phyloP scores from a whole-genome alignment of 2,797 vertebrate species.

The Salmo trutta region DNA sequence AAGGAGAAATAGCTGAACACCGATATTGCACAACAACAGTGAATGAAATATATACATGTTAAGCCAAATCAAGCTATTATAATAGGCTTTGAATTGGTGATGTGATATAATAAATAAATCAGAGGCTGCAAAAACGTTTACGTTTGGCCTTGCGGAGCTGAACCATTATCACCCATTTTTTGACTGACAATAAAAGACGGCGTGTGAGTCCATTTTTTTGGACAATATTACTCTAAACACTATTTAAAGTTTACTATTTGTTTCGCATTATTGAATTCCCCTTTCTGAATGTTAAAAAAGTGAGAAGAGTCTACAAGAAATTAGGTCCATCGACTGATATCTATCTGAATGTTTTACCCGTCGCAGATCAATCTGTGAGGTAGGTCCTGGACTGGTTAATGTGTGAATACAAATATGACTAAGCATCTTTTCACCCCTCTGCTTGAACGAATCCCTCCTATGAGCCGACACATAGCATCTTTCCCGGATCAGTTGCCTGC shows the following conservation, averaged over 20 bases:
- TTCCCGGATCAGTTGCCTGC: neutral
- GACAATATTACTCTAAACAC: neutral
- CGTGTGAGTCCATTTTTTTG: neutral
- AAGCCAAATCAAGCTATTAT: neutral
- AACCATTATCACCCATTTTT: neutral
- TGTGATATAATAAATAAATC: neutral
- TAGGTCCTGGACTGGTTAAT: constrained; percentile 30
- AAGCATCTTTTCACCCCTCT: constrained; percentile 28
- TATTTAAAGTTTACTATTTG: neutral
- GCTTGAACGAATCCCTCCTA: constrained; percentile 29
- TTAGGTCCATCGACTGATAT: neutral
- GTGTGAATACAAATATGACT: constrained; percentile 44
- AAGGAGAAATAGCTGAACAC: neutral
- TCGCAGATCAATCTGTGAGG: neutral
- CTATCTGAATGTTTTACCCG: neutral
- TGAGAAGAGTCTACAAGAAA: neutral
- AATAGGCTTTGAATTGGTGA: neutral
- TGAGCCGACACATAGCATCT: constrained; percentile 35
- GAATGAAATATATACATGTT: neutral
- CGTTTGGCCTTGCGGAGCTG: neutral
- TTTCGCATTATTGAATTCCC: neutral
- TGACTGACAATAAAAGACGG: neutral
- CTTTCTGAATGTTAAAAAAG: neutral
- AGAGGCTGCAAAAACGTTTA: neutral
- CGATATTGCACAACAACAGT: neutral